These are phyloP conservation scores for Alosa sapidissima DNA, from an alignment of 2,797 vertebrate genomes.

Conservation along the genomic window DNA sequence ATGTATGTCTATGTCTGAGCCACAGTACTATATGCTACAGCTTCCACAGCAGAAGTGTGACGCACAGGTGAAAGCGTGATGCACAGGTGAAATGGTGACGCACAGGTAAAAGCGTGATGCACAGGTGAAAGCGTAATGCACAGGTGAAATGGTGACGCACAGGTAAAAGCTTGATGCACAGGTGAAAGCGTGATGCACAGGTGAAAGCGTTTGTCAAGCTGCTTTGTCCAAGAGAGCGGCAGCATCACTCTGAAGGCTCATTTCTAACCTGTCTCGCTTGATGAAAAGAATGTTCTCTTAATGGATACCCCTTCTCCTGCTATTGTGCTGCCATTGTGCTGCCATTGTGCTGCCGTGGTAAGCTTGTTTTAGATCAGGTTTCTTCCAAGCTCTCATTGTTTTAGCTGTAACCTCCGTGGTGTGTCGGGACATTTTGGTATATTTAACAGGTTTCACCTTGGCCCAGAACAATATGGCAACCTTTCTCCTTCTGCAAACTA, in stretches of 20 bases:
- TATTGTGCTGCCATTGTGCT: conserved; percentile 44
- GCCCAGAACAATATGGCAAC: conserved; percentile 57
- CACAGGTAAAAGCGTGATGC: too few species aligned
- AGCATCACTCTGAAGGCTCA: neutral
- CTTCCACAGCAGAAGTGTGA: neutral
- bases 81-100: too few species aligned
- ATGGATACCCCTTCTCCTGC: conserved; percentile 42
- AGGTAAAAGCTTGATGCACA: too few species aligned
- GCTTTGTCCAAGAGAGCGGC: neutral
- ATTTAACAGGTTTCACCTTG: conserved; percentile 53
- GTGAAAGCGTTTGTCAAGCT: neutral
- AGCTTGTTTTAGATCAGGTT: conserved; percentile 32
- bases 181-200: neutral
- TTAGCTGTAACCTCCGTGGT: conserved; percentile 30
- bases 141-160: too few species aligned
- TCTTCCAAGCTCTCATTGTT: conserved; percentile 36
- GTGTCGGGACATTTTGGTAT: conserved; percentile 41
- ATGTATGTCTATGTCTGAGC: neutral
- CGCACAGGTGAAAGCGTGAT: neutral
- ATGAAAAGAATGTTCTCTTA: conserved; percentile 25
- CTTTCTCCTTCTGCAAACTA: conserved; percentile 7
- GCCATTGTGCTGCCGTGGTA: conserved; percentile 38
- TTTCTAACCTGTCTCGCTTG: conserved; percentile 19
- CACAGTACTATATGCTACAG: neutral
- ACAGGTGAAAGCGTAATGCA: too few species aligned